These are phyloP conservation scores for Trissolcus brochymenae DNA, from an alignment of 2,888 invertebrate species.

Conservation along the genomic window DNA sequence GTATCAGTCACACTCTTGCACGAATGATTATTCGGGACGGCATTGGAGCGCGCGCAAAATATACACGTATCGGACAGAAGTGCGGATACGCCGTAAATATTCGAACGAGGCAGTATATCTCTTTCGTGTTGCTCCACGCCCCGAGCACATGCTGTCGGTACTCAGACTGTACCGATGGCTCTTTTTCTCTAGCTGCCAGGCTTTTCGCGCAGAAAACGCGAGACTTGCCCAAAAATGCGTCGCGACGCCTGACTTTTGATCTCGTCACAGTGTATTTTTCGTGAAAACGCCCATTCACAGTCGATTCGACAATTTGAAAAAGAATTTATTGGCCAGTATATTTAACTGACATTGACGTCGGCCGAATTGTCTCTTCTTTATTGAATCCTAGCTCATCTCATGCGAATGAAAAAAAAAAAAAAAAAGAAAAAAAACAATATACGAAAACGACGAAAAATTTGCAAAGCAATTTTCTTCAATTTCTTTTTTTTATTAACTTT, in stretches of 20 bases:
- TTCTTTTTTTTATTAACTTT: too few species aligned
- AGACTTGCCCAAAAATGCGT: constrained; percentile 37
- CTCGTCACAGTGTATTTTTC: constrained; percentile 63
- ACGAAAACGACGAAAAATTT: neutral
- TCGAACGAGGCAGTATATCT: constrained; percentile 74
- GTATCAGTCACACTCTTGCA: constrained; percentile 71
- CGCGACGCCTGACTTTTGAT: constrained; percentile 67
- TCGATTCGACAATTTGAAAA: constrained; percentile 26
- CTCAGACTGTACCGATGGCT: constrained; percentile 60
- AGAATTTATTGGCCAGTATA: constrained; percentile 50
- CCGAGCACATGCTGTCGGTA: constrained; percentile 74
- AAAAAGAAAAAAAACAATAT: too few species aligned
- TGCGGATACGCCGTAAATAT: constrained; percentile 76
- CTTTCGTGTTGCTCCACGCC: constrained; percentile 74
- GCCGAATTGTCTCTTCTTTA: constrained; percentile 9
- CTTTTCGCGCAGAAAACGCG: constrained; percentile 30
- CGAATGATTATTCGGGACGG: constrained; percentile 73
- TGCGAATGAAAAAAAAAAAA: too few species aligned
- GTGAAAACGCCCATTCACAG: constrained; percentile 55
- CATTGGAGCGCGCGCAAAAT: constrained; percentile 58
- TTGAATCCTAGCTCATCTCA: constrained; percentile 5
- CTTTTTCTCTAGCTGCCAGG: constrained; percentile 47
- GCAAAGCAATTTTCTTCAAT: neutral
- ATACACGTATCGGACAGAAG: constrained; percentile 64
- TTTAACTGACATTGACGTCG: constrained; percentile 18